Conservation (phyloP, 2,888 invertebrate species). For the Tetranychus piercei region DNA sequence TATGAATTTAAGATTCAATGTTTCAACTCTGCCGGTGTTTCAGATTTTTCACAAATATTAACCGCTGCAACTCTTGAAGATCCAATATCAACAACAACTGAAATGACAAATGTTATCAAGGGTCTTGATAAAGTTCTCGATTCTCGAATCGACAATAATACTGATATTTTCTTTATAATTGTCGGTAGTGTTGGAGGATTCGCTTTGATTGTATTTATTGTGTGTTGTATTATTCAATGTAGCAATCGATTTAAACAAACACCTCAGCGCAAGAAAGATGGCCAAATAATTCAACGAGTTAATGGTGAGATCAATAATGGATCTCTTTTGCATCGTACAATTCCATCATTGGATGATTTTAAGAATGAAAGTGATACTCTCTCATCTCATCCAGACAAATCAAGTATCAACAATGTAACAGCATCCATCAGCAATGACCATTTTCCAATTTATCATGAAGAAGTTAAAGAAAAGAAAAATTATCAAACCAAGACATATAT, state of each 20-base stretch:
- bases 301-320: neutral
- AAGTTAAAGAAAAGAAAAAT: neutral
- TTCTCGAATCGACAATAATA: neutral
- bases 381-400: neutral
- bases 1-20: constrained; percentile 81
- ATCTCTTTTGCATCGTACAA: neutral
- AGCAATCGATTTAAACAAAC: neutral
- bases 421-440: neutral
- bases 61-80: constrained; percentile 43
- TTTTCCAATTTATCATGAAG: neutral
- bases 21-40: constrained; percentile 65
- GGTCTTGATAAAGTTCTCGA: neutral
- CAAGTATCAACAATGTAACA: neutral
- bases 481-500: neutral
- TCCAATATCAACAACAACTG: neutral
- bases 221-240: constrained; percentile 12
- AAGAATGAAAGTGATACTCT: neutral
- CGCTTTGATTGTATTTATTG: constrained; percentile 16
- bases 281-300: neutral
- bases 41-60: constrained; percentile 58
- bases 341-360: neutral
- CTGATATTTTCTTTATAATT: constrained; percentile 12
- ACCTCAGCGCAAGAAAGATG: neutral
- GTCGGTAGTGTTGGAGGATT: constrained; percentile 11
- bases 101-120: neutral